Evolutionary conservation across 2,797 vertebrate species (phyloP), one percentile per base, ranked within the genome.

Genomic region (Gymnothorax reevesii): DNA sequence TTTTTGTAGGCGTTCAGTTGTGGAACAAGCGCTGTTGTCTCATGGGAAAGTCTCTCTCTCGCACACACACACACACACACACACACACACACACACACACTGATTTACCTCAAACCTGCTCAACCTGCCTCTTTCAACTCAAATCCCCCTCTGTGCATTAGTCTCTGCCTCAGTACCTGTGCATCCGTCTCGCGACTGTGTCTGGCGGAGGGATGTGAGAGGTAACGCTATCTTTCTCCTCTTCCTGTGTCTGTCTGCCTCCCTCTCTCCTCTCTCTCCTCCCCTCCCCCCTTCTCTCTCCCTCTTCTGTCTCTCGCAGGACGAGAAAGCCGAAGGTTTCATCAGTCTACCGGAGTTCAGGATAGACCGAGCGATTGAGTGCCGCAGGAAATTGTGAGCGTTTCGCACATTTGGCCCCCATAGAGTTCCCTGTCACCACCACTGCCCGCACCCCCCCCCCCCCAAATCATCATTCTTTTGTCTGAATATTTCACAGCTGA

Each of bases 291-390:
- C 83, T 0, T 73, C 13, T 0, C 6, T 75, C 88, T 77, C 20
- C 33, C 84, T 33, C 60, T 25, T 85, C 64, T 79, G 33, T 77
- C 62, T 85, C 90, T 92, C 92, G 90, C 91, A 98, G 97, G 97
- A 98, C 91, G 96, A 97, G 94, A 97, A 98, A 90, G 97, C 97
- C 79, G 97, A 97, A 92, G 96, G 96, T 90, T 97, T 98, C 94
- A 98, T 97, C 92, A 97, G 97, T 91, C 96, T 98, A 88, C 97
- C 97, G 1, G 97, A 98, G 95, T 98, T 98, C 95, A 96, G 95
- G 94, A 97, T 97, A 96, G 97, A 97, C 88, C 94, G 97, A 93
- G 97, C 97, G 88, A 96, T 97, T 83, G 96, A 97, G 93, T 98
- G 97, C 96, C 94, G 97, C 93, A 94, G 95, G 95, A 97, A 97